A percentile compares a stretch with the other conserved stretches of the same genome.
Evolutionary conservation across 2,113 vertebrate species (phyloP).

Genomic region (Pteropus alecto): DNA sequence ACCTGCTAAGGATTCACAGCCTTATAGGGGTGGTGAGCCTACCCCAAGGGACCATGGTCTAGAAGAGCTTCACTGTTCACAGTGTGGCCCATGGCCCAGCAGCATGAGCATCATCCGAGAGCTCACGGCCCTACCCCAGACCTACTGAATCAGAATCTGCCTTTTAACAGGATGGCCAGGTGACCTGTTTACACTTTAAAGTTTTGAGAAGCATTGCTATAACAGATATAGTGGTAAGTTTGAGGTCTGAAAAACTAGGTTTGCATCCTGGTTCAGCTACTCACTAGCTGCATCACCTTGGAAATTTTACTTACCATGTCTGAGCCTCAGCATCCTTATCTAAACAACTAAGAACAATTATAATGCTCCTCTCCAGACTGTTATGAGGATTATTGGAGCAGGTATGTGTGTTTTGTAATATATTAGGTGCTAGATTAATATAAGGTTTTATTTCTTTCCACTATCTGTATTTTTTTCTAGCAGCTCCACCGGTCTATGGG

Average conservation of each 20-base stretch:
- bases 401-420: not conserved
- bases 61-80: not conserved
- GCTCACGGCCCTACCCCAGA: not conserved
- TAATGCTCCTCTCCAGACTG: not conserved
- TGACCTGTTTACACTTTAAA: not conserved
- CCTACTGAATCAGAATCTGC: not conserved
- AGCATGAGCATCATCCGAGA: not conserved
- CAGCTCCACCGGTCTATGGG: not conserved
- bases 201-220: not conserved
- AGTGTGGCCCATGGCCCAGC: not conserved
- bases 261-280: not conserved
- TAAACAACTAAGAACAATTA: not conserved
- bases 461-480: not conserved
- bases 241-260: not conserved
- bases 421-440: not conserved
- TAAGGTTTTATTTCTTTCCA: not conserved
- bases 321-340: not conserved
- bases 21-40: accelerated
- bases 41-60: not conserved
- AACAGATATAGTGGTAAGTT: not conserved
- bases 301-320: not conserved
- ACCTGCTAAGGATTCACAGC: not conserved
- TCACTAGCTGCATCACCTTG: not conserved
- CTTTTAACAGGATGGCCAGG: not conserved
- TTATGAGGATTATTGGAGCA: not conserved